Conservation (phyloP, 1,140 invertebrate species). For the Phocides pigmalion region DNA sequence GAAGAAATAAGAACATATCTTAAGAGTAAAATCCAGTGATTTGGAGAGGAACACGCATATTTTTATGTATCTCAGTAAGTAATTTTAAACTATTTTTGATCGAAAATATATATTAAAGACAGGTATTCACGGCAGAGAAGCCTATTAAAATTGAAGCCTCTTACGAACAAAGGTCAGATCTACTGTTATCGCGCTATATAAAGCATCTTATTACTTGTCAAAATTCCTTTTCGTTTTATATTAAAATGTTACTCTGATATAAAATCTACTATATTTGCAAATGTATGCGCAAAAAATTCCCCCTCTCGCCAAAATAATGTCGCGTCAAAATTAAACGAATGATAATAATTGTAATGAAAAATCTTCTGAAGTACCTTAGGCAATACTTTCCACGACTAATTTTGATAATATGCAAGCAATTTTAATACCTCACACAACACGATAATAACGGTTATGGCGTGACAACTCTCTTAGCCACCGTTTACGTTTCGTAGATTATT, state of each 20-base stretch:
- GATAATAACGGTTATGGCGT: background rate
- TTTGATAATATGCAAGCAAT: background rate
- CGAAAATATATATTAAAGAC: too few relatives aligned
- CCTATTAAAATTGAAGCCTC: too few relatives aligned
- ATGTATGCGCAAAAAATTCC: background rate
- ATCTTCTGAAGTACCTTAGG: background rate
- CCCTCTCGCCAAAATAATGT: background rate
- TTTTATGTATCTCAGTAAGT: too few relatives aligned
- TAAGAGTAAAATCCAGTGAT: too few relatives aligned
- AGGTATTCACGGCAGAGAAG: too few relatives aligned
- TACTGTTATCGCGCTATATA: background rate
- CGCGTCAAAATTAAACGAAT: constrained; percentile 1
- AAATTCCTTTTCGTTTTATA: background rate
- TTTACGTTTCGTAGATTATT: background rate
- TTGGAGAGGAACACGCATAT: too few relatives aligned
- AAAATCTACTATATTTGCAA: background rate
- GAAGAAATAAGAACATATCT: too few relatives aligned
- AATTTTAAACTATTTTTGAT: too few relatives aligned
- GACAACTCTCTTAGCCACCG: background rate
- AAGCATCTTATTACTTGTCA: background rate
- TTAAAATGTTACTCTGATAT: background rate
- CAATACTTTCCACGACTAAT: background rate
- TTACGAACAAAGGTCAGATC: too few relatives aligned
- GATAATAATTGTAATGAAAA: constrained; percentile 1
- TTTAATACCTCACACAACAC: background rate